Evolutionary conservation across 2,888 invertebrate genomes (phyloP).

Genomic region (Bombylius discolor): DNA sequence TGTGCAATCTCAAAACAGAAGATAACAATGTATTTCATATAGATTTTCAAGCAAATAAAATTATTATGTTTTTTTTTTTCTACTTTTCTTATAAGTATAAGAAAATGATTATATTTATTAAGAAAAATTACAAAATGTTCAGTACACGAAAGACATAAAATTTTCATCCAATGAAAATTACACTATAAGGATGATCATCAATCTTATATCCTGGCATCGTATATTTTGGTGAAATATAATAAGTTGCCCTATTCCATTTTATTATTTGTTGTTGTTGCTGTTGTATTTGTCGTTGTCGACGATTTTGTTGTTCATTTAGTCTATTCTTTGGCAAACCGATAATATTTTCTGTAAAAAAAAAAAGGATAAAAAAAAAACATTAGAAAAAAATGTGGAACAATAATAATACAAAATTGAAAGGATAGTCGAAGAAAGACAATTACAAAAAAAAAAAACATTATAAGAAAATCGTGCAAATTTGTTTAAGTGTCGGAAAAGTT

Average conservation of each 20-base stretch:
- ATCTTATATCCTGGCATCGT: conserved; percentile 31
- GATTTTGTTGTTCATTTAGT: too few relatives aligned
- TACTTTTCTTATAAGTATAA: too few relatives aligned
- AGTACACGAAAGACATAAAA: neutral
- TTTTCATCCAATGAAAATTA: conserved; percentile 28
- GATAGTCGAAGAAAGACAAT: too few relatives aligned
- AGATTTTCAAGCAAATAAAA: too few relatives aligned
- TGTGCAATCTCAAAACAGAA: too few relatives aligned
- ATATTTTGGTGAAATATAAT: conserved; percentile 27
- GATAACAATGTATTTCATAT: too few relatives aligned
- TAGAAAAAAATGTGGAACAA: too few relatives aligned
- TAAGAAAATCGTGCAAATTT: neutral
- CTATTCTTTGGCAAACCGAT: neutral
- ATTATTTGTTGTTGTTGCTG: neutral
- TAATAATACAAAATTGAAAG: too few relatives aligned
- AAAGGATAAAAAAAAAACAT: neutral
- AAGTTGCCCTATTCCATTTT: conserved; percentile 28
- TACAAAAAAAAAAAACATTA: neutral
- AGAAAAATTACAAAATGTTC: neutral
- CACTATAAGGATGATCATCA: conserved; percentile 26
- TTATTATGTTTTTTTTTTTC: too few relatives aligned
- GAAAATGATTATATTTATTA: neutral
- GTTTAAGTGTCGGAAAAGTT: neutral
- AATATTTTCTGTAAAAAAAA: neutral
- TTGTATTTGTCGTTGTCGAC: too few relatives aligned